Percentiles rank a stretch among this genome's conserved stretches.
phyloP scores from a whole-genome alignment of 2,113 vertebrate genomes.

The Ammodytes dubius region DNA sequence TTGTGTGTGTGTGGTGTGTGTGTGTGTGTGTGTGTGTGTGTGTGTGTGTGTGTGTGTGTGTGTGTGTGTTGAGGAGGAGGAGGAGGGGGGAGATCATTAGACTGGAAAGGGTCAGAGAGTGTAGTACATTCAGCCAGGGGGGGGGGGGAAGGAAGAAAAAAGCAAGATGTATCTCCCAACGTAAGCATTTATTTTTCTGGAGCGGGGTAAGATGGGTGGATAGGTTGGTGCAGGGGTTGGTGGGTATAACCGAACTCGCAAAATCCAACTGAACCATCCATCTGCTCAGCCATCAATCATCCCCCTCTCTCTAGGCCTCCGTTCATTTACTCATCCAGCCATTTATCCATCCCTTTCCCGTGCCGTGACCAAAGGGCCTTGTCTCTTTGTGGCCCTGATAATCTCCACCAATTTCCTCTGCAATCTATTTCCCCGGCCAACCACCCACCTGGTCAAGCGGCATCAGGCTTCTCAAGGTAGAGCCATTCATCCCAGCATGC shows the following conservation, averaged over 20 bases:
- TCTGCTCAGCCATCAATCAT: conserved; percentile 77
- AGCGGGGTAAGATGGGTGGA: conserved; percentile 12
- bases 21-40: conserved; percentile 31
- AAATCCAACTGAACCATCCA: conserved; percentile 59
- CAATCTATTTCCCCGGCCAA: conserved; percentile 82
- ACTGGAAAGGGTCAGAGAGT: conserved; percentile 47
- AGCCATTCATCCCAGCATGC: conserved; percentile 78
- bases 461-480: conserved; percentile 80
- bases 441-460: conserved; percentile 81
- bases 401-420: conserved; percentile 82
- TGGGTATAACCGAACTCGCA: conserved; percentile 45
- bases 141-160: background rate
- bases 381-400: conserved; percentile 82
- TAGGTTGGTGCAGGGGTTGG: background rate
- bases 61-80: background rate
- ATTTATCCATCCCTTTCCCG: conserved; percentile 74
- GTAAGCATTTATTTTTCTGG: conserved; percentile 63
- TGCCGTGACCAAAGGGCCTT: conserved; percentile 73
- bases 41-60: too few relatives aligned
- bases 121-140: conserved; percentile 19
- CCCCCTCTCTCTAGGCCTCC: conserved; percentile 34
- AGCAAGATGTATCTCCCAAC: conserved; percentile 40
- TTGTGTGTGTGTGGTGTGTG: conserved; percentile 8
- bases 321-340: conserved; percentile 76
- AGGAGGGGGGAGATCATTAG: conserved; percentile 61